Percentiles rank a stretch among this genome's conserved stretches.
Evolutionary conservation across 2,797 vertebrate genomes (phyloP).

Genomic region (Sebastes itinus): DNA sequence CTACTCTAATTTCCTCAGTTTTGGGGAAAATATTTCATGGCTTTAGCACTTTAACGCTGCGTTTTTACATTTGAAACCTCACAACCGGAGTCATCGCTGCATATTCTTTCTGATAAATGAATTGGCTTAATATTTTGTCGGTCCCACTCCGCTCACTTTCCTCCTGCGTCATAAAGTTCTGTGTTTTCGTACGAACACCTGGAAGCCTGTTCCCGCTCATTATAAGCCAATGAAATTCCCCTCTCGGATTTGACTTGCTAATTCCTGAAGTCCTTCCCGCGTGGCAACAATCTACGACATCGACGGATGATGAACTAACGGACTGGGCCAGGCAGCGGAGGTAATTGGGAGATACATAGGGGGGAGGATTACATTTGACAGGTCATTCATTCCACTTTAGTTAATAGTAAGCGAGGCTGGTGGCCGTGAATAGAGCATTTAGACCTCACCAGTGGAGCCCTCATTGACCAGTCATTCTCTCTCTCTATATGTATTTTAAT

Average conservation of each 20-base stretch:
- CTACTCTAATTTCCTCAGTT: background rate
- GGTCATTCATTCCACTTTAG: conserved; percentile 97
- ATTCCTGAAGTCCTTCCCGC: conserved; percentile 43
- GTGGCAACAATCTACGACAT: conserved; percentile 47
- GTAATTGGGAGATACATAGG: conserved; percentile 93
- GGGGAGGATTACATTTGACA: conserved; percentile 90
- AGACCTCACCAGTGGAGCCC: conserved; percentile 85
- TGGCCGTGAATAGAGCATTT: conserved; percentile 85
- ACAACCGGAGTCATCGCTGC: background rate
- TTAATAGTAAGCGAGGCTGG: conserved; percentile 86
- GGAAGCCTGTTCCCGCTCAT: conserved; percentile 35
- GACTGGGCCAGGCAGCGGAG: conserved; percentile 58
- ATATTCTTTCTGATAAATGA: background rate
- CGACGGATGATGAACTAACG: conserved; percentile 60
- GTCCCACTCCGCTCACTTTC: background rate
- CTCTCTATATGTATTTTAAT: background rate
- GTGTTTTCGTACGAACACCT: conserved; percentile 42
- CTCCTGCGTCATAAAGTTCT: background rate
- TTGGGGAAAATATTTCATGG: background rate
- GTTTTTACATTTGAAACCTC: background rate
- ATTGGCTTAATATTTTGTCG: background rate
- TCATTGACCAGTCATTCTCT: conserved; percentile 58
- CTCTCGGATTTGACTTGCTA: conserved; percentile 65
- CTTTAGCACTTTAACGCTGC: background rate
- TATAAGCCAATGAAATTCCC: conserved; percentile 14